Conservation (phyloP, 2,113 vertebrate species). For the Felis catus region DNA sequence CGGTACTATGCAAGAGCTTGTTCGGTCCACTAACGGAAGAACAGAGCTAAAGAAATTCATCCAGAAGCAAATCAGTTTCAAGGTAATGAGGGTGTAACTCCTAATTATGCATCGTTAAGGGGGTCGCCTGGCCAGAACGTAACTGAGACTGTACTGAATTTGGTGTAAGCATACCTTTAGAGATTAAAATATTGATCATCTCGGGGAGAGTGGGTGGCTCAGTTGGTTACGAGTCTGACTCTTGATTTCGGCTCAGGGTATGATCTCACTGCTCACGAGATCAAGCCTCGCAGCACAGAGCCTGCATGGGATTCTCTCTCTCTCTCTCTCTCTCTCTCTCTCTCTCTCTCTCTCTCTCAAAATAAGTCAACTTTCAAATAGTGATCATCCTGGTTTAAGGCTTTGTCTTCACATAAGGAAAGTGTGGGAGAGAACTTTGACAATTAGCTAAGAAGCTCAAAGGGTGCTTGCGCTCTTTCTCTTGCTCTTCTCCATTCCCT, state of each 20-base stretch:
- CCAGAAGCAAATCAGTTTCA: slow-evolving; percentile 80
- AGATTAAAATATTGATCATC: background rate
- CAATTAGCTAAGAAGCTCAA: background rate
- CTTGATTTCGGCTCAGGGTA: too few species aligned
- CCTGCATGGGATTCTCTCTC: too few species aligned
- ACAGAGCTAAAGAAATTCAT: slow-evolving; percentile 81
- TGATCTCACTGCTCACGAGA: too few species aligned
- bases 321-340: too few species aligned
- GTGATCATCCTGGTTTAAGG: background rate
- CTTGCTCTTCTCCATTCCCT: background rate
- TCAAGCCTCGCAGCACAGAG: too few species aligned
- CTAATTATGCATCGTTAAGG: slow-evolving; percentile 15
- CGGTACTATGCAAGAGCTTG: slow-evolving; percentile 72
- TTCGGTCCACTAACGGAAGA: slow-evolving; percentile 78
- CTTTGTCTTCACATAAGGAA: background rate
- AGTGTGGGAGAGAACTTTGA: background rate
- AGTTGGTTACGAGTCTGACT: too few species aligned
- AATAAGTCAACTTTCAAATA: background rate
- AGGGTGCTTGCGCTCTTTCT: background rate
- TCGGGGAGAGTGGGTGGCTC: too few species aligned
- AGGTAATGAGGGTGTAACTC: slow-evolving; percentile 69
- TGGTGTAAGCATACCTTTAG: background rate
- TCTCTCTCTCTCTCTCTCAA: too few species aligned
- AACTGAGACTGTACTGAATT: background rate
- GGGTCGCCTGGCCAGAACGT: background rate